Evolutionary conservation across 1,140 invertebrate genomes (phyloP).

Genomic region (Hyposmocoma kahamanoa): DNA sequence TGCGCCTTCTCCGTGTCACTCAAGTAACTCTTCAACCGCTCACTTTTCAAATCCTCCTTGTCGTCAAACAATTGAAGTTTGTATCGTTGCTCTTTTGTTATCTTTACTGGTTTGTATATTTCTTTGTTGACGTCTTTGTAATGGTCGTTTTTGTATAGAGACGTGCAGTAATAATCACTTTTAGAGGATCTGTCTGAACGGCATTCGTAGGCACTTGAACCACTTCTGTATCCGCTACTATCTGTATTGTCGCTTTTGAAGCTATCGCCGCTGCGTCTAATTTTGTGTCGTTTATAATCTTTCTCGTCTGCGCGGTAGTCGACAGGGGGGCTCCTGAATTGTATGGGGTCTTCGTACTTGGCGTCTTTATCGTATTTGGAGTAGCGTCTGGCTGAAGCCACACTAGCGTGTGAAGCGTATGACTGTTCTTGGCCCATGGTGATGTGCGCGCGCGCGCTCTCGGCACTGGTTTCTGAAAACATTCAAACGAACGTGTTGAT

Average conservation of each 20-base stretch:
- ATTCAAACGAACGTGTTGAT: conserved; percentile 4
- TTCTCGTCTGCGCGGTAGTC: conserved; percentile 40
- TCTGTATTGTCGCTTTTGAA: conserved; percentile 61
- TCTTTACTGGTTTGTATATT: conserved; percentile 70
- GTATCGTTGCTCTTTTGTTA: conserved; percentile 69
- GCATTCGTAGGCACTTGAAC: conserved; percentile 53
- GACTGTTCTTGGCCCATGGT: conserved; percentile 69
- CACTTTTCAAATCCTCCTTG: conserved; percentile 74
- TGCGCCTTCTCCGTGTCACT: conserved; percentile 73
- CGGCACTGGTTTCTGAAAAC: conserved; percentile 34
- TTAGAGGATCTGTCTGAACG: conserved; percentile 55
- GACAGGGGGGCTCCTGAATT: conserved; percentile 31
- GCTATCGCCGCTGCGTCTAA: conserved; percentile 49
- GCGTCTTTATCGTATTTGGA: conserved; percentile 42
- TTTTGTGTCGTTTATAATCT: conserved; percentile 51
- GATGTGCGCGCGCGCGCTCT: conserved; percentile 27
- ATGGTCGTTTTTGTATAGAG: conserved; percentile 70
- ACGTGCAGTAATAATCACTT: conserved; percentile 57
- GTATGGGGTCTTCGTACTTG: conserved; percentile 46
- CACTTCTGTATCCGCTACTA: conserved; percentile 63
- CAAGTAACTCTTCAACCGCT: conserved; percentile 76
- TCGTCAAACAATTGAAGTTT: conserved; percentile 59
- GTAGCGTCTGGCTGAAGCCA: conserved; percentile 42
- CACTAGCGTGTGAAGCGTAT: conserved; percentile 46
- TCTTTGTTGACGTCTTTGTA: conserved; percentile 70